These are phyloP conservation scores for Psilopogon haemacephalus DNA, from an alignment of 2,113 vertebrate genomes.

Conservation along the genomic window DNA sequence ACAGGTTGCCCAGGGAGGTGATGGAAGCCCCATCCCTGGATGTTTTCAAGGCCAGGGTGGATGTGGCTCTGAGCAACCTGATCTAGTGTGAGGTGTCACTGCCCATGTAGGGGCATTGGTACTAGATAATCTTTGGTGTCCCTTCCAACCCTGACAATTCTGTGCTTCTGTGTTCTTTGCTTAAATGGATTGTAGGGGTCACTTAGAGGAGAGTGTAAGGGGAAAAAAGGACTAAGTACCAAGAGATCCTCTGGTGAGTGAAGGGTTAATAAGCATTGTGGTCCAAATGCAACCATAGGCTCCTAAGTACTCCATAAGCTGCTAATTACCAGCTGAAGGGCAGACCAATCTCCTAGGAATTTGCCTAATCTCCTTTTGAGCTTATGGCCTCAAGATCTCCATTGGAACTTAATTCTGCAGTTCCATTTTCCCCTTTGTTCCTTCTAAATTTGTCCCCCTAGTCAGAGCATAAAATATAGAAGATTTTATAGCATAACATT, in stretches of 20 bases:
- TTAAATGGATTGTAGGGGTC: not conserved
- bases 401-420: constrained; percentile 8
- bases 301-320: constrained; percentile 14
- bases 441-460: not conserved
- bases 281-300: not conserved
- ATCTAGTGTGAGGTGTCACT: too few relatives aligned
- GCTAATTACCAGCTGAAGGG: constrained; percentile 28
- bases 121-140: too few relatives aligned
- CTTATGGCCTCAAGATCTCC: not conserved
- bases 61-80: too few relatives aligned
- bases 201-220: not conserved
- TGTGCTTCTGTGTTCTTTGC: not conserved
- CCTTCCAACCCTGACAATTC: too few relatives aligned
- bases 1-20: too few relatives aligned
- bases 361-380: constrained; percentile 36
- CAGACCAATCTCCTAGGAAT: constrained; percentile 15
- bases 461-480: not conserved
- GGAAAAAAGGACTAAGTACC: not conserved
- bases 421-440: not conserved
- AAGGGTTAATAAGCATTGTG: not conserved
- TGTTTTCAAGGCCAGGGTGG: too few relatives aligned
- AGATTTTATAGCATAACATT: not conserved
- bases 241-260: not conserved
- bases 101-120: too few relatives aligned
- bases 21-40: too few relatives aligned